phyloP scores from a whole-genome alignment of 2,113 vertebrate genomes.

The Engystomops pustulosus region DNA sequence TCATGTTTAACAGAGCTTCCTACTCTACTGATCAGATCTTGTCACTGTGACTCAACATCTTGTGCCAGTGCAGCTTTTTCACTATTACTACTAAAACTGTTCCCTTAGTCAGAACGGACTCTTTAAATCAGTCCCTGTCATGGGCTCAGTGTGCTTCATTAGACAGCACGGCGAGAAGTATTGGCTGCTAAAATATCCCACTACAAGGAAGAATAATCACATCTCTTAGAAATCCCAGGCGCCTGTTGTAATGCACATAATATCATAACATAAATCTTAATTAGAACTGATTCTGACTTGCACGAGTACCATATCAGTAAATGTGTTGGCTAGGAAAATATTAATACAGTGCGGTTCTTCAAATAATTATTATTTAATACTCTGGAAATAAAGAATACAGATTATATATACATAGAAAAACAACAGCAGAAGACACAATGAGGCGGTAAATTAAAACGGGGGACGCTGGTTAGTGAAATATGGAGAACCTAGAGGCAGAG shows the following conservation, averaged over 20 bases:
- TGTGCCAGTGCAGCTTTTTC: background rate
- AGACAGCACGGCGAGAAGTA: background rate
- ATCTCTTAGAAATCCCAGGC: conserved; percentile 26
- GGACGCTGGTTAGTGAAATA: background rate
- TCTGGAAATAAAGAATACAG: background rate
- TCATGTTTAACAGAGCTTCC: background rate
- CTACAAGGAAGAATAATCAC: conserved; percentile 22
- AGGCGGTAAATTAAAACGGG: background rate
- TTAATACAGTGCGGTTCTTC: background rate
- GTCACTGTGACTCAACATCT: background rate
- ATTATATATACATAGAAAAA: conserved; percentile 3
- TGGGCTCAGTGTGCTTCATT: conserved; percentile 8
- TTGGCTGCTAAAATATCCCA: background rate
- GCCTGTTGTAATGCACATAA: conserved; percentile 29
- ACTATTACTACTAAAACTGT: background rate
- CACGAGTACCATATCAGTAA: background rate
- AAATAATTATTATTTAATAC: conserved; percentile 9
- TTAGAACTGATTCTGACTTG: conserved; percentile 24
- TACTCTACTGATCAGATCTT: background rate
- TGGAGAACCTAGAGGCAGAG: background rate
- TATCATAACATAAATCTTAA: conserved; percentile 42
- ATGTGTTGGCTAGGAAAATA: conserved; percentile 34
- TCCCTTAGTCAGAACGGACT: background rate
- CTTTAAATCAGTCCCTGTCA: conserved; percentile 7
- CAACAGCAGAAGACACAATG: background rate